Base-by-base conservation (phyloP, 2,113 vertebrate genomes). In the Plecotus auritus region DNA sequence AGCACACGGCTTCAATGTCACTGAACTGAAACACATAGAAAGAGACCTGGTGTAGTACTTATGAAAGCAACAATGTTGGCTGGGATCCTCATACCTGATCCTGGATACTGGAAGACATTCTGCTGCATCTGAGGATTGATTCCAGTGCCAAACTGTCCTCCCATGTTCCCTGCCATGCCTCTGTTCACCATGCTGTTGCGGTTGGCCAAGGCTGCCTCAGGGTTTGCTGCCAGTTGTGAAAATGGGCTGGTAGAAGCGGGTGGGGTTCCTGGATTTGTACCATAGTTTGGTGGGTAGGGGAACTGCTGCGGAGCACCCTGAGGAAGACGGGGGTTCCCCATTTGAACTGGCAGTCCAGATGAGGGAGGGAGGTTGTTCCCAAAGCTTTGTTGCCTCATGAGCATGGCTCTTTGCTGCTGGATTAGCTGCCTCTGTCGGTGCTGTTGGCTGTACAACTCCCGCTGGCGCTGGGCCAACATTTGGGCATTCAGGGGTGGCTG, bases 401-500 rank as follows among this genome's bases (percentile, higher is more conserved):
- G 98, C 97, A 99, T 97, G 97, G 99, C 99, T 95, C 99, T 98
- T 69, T 99, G 99, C 88, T 99, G 99, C 98, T 99, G 99, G 95
- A 99, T 98, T 54, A 99, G 98, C 97, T 99, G 99, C 91, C 99
- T 97, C 98, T 99, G 99, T 35, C 99, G 99, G 97, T 99, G 99
- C 97, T 99, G 99, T 47, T 99, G 99, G 98, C 99, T 99, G 97
- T 99, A 99, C 73, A 99, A 98, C 73, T 99, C 99, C 2, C 99
- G 98, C 87, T 99, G 99, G 51, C 99, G 99, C 97, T 99, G 99
- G 0, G 99, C 99, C 97, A 99, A 94, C 99, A 99, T 99, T 96
- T 99, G 99, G 40, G 99, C 99, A 0, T 99, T 99, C 80, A 99
- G 98, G 0, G 99, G 99, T 26, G 99, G 99, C 99, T 99, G 98